Percentiles rank a stretch among this genome's conserved stretches.
Evolutionary conservation across 1,140 invertebrate genomes (phyloP).

Genomic region (Lepidurus packardi): DNA sequence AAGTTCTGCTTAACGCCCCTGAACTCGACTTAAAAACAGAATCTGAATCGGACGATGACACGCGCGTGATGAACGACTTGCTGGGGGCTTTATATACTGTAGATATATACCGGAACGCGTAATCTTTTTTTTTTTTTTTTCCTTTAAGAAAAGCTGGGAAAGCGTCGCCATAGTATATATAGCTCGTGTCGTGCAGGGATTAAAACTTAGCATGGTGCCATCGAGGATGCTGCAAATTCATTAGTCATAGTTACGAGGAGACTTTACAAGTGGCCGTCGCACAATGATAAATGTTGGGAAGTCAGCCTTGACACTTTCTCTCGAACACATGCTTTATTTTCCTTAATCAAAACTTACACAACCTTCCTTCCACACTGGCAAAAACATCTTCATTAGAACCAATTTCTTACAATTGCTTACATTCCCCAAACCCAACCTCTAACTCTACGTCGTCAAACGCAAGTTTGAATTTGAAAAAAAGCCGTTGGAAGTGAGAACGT

Average conservation of each 20-base stretch:
- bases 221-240: neutral
- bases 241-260: neutral
- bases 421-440: too few species aligned
- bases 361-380: too few species aligned
- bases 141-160: neutral
- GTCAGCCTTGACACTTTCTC: neutral
- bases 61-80: slow-evolving; percentile 2
- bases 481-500: too few species aligned
- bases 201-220: slow-evolving; percentile 18
- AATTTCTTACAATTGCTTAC: too few species aligned
- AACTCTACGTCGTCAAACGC: too few species aligned
- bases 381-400: too few species aligned
- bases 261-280: slow-evolving; percentile 16
- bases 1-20: neutral
- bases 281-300: slow-evolving; percentile 7
- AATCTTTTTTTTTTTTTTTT: neutral
- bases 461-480: too few species aligned
- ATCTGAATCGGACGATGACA: neutral
- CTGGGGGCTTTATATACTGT: neutral
- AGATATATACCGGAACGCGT: neutral
- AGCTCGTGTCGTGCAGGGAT: slow-evolving; percentile 16
- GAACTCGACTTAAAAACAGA: neutral
- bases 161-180: neutral
- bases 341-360: neutral
- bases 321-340: neutral